phyloP scores from a whole-genome alignment of 2,797 vertebrate genomes.

The Malacoctenus gilli region DNA sequence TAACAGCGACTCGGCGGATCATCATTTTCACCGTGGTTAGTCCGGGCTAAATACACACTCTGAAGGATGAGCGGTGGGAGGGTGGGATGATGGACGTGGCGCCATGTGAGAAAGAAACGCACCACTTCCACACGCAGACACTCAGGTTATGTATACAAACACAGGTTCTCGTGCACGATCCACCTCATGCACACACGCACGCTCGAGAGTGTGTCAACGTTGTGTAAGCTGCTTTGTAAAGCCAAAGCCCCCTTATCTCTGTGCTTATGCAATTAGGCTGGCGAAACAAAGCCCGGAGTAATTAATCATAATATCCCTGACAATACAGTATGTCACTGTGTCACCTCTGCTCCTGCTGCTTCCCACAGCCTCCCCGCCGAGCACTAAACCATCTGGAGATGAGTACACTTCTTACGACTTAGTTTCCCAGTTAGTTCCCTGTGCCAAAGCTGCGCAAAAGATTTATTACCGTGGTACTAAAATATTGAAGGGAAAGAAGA shows the following conservation, averaged over 20 bases:
- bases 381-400: constrained; percentile 45
- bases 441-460: constrained; percentile 18
- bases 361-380: constrained; percentile 23
- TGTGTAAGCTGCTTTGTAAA: constrained; percentile 64
- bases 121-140: constrained; percentile 2
- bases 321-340: constrained; percentile 56
- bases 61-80: constrained; percentile 27
- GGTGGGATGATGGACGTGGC: constrained; percentile 9
- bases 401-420: constrained; percentile 10
- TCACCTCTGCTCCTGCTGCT: constrained; percentile 58
- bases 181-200: constrained; percentile 9
- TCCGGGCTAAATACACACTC: constrained; percentile 49
- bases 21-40: constrained; percentile 57
- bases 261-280: constrained; percentile 66
- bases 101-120: constrained; percentile 2
- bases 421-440: constrained; percentile 17
- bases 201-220: constrained; percentile 41
- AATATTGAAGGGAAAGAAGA: too few species aligned
- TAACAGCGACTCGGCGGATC: constrained; percentile 48
- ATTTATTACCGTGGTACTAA: constrained; percentile 31
- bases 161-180: constrained; percentile 12
- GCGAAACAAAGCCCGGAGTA: constrained; percentile 71
- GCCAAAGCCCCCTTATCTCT: constrained; percentile 63
- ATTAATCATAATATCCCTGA: constrained; percentile 77
- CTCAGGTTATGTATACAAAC: constrained; percentile 11